Conservation (phyloP, 2,888 invertebrate genomes). For the Geotrupes spiniger region DNA sequence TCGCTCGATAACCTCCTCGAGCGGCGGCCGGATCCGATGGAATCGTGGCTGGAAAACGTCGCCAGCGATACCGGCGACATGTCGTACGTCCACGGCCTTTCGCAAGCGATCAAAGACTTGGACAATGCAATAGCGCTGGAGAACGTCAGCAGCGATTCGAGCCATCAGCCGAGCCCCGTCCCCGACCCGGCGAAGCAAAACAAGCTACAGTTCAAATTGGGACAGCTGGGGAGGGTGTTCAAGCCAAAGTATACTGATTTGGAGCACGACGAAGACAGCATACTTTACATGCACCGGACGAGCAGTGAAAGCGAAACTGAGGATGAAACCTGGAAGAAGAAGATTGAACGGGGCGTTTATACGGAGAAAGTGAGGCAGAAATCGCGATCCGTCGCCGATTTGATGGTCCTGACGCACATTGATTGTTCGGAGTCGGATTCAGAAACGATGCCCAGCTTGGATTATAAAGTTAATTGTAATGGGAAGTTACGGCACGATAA, state of each 20-base stretch:
- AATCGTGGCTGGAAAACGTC: constrained; percentile 61
- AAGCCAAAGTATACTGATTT: neutral
- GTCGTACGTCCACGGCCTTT: constrained; percentile 59
- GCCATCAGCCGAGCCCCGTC: constrained; percentile 55
- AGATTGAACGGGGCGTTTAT: constrained; percentile 59
- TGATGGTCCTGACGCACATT: constrained; percentile 66
- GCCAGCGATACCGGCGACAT: constrained; percentile 60
- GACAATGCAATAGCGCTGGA: constrained; percentile 63
- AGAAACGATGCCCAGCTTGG: constrained; percentile 50
- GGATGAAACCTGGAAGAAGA: constrained; percentile 61
- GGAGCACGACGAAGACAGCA: constrained; percentile 38
- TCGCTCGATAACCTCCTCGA: constrained; percentile 56
- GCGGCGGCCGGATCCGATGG: constrained; percentile 41
- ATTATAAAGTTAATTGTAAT: constrained; percentile 43
- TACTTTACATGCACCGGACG: constrained; percentile 26
- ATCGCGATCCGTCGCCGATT: constrained; percentile 64
- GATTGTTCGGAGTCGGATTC: constrained; percentile 62
- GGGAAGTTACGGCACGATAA: constrained; percentile 48
- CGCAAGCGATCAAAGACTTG: constrained; percentile 63
- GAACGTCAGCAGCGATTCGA: constrained; percentile 58
- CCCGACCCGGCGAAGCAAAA: constrained; percentile 41
- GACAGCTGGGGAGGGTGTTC: constrained; percentile 38
- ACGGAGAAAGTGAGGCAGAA: constrained; percentile 64
- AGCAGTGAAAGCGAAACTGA: constrained; percentile 61
- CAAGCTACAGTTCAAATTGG: constrained; percentile 46